Conservation (phyloP, 2,113 vertebrate species). For the Megaptera novaeangliae region DNA sequence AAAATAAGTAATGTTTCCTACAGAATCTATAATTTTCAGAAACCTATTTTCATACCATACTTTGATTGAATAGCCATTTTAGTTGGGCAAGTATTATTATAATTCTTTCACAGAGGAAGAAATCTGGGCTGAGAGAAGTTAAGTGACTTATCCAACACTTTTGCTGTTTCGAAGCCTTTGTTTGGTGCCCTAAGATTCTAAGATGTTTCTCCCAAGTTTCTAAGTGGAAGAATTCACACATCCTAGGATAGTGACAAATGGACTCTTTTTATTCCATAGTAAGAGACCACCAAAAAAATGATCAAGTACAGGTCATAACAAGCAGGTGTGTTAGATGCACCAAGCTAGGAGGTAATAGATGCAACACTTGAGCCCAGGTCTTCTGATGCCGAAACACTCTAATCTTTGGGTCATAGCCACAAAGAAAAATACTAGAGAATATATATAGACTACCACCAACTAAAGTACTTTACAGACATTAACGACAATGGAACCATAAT, state of each 20-base stretch:
- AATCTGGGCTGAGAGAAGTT: not conserved
- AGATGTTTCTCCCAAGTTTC: not conserved
- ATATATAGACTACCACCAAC: not conserved
- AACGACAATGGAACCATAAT: not conserved
- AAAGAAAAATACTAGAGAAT: not conserved
- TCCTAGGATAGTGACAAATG: not conserved
- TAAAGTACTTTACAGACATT: conserved; percentile 3
- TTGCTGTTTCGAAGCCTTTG: not conserved
- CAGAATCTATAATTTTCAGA: conserved; percentile 2
- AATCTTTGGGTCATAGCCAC: not conserved
- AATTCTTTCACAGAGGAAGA: not conserved
- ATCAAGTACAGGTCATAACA: not conserved
- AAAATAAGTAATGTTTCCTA: not conserved
- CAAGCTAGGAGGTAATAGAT: not conserved
- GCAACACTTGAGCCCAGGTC: not conserved
- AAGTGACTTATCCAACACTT: not conserved
- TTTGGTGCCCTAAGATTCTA: not conserved
- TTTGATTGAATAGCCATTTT: not conserved
- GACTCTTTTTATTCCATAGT: not conserved
- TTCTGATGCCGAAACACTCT: not conserved
- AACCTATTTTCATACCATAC: not conserved
- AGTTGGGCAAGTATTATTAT: not conserved
- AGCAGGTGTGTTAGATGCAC: not conserved
- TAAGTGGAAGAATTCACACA: not conserved
- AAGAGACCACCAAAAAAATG: not conserved